These are phyloP conservation scores for Cynoglossus semilaevis DNA, from an alignment of 2,113 vertebrate species.

Conservation along the genomic window DNA sequence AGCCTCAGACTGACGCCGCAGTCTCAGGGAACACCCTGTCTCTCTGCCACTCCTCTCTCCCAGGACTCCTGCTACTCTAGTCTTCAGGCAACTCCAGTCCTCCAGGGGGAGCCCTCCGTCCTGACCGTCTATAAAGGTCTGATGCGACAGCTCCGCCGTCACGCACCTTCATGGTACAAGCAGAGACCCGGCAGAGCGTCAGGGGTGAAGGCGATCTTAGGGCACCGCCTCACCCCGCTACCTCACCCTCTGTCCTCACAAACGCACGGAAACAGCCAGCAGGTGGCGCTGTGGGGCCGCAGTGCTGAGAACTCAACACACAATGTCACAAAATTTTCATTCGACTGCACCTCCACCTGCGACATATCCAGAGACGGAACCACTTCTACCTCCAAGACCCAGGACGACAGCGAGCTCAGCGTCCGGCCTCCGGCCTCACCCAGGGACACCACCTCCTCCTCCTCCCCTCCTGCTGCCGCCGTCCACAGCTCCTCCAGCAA, in stretches of 20 bases:
- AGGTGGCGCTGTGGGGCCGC: conserved; percentile 77
- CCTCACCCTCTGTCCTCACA: conserved; percentile 19
- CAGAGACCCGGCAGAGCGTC: conserved; percentile 66
- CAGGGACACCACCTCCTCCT: conserved; percentile 17
- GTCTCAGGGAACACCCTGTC: conserved; percentile 86
- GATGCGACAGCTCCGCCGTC: conserved; percentile 45
- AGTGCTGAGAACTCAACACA: conserved; percentile 60
- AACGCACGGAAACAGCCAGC: conserved; percentile 66
- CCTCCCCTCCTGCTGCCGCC: conserved; percentile 16
- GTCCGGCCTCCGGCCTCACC: conserved; percentile 58
- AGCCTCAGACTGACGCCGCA: conserved; percentile 87
- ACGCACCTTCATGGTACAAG: conserved; percentile 37
- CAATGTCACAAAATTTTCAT: conserved; percentile 57
- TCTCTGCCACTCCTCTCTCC: conserved; percentile 84
- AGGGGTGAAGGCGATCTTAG: conserved; percentile 75
- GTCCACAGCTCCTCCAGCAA: conserved; percentile 70
- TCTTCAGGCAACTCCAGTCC: conserved; percentile 86
- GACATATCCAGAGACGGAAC: too few relatives aligned
- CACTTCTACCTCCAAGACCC: conserved; percentile 54
- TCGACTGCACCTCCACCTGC: conserved; percentile 67
- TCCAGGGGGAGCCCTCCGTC: conserved; percentile 74
- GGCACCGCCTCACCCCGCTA: conserved; percentile 66
- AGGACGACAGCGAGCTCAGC: conserved; percentile 45
- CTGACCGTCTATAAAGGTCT: conserved; percentile 47
- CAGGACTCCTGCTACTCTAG: conserved; percentile 92